Evolutionary conservation across 2,888 invertebrate species (phyloP).

Genomic region (Pyrrhia umbra): DNA sequence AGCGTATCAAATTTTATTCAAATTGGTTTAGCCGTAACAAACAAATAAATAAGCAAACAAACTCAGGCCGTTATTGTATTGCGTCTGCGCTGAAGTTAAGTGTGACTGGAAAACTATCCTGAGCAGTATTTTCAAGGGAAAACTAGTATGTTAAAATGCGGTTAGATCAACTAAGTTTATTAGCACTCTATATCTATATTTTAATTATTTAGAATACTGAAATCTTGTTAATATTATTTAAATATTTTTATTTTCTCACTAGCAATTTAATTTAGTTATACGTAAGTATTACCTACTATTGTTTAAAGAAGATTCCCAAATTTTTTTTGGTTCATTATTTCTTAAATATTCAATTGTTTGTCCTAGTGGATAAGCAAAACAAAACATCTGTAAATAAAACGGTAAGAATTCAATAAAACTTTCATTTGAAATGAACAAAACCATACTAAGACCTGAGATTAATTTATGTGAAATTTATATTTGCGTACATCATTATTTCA

Average conservation of each 20-base stretch:
- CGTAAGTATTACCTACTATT: slow-evolving; percentile 42
- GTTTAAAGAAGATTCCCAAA: slow-evolving; percentile 2
- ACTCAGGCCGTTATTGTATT: too few species aligned
- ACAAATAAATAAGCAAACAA: too few species aligned
- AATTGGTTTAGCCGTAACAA: too few species aligned
- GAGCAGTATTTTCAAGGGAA: too few species aligned
- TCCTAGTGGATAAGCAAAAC: slow-evolving; percentile 52
- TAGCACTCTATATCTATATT: not conserved
- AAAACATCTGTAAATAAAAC: slow-evolving; percentile 40
- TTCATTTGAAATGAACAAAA: not conserved
- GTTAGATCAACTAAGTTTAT: too few species aligned
- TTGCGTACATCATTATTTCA: not conserved
- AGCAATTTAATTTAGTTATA: slow-evolving; percentile 52
- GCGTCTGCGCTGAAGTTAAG: too few species aligned
- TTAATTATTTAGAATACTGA: not conserved
- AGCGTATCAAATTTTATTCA: too few species aligned
- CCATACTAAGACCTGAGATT: not conserved
- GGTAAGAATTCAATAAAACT: slow-evolving; percentile 37
- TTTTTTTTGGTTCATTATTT: not conserved
- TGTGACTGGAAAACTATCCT: too few species aligned
- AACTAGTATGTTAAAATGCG: too few species aligned
- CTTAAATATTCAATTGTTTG: slow-evolving; percentile 38
- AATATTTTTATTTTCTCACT: slow-evolving; percentile 25
- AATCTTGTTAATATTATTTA: not conserved
- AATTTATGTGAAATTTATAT: not conserved